Conservation (phyloP, 2,888 invertebrate genomes). For the Linnaemya tessellans region DNA sequence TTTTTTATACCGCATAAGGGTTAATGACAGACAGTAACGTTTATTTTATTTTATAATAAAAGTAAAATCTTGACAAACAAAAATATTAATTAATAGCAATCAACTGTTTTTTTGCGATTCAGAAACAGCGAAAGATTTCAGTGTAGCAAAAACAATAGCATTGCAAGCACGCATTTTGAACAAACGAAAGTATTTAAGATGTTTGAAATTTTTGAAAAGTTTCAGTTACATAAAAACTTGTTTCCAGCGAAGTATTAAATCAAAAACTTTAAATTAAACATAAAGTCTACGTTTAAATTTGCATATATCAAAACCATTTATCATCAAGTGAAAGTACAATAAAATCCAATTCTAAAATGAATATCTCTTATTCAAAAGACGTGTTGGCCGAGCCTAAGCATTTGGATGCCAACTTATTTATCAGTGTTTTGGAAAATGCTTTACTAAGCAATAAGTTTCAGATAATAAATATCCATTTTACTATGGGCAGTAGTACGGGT, state of each 20-base stretch:
- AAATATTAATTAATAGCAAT: conserved; percentile 53
- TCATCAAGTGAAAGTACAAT: background rate
- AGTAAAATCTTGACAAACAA: conserved; percentile 17
- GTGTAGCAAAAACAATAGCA: conserved; percentile 45
- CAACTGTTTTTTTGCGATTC: conserved; percentile 26
- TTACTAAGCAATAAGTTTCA: conserved; percentile 73
- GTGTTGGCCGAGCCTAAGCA: conserved; percentile 74
- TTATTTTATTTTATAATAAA: conserved; percentile 35
- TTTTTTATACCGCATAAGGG: conserved; percentile 1
- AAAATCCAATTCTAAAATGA: conserved; percentile 70
- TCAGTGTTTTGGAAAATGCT: conserved; percentile 77
- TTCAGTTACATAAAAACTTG: conserved; percentile 33
- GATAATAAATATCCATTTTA: conserved; percentile 72
- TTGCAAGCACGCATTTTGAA: conserved; percentile 14
- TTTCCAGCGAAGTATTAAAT: conserved; percentile 21
- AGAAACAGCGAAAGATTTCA: conserved; percentile 25
- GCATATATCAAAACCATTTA: background rate
- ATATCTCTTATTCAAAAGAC: conserved; percentile 75
- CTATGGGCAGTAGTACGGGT: conserved; percentile 77
- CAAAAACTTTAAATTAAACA: background rate
- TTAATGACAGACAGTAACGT: conserved; percentile 31
- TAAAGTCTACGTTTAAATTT: background rate
- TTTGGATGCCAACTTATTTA: conserved; percentile 77
- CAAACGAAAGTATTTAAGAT: conserved; percentile 53
- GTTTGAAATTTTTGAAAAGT: conserved; percentile 23